Base-by-base conservation (phyloP, 2,113 vertebrate species). In the Nerophis ophidion region DNA sequence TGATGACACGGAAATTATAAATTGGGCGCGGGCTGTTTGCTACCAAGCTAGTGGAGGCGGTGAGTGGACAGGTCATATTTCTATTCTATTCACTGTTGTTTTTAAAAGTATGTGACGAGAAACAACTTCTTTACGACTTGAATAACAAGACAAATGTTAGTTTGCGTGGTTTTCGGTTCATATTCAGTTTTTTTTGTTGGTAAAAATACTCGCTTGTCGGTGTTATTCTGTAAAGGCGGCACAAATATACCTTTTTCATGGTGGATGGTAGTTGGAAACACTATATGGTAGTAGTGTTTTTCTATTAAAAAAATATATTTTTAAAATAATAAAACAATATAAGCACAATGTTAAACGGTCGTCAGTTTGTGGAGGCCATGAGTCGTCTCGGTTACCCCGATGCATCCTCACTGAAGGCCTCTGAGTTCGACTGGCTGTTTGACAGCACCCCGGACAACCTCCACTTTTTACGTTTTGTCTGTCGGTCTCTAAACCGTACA, bases 381-480 rank as follows among this genome's bases (percentile, higher is more conserved):
- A 87, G 84, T 66, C 91, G 84, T 71, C 87, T 95, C 42, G 87
- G 88, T 66, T 98, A 93, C 83, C 93, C 92, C 8, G 83, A 84
- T 45, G 88, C 89, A 1, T 75, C 86, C 40, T 68, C 65, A 5
- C 89, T 98, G 52, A 90, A 92, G 69, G 91, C 89, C 63, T 93
- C 92, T 5, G 94, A 97, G 76, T 98, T 98, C 70, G 96, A 99
- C 76, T 99, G 97, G 95, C 81, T 97, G 61, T 97, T 97, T 81
- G 94, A 97, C 45, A 90, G 93, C 4, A 74, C 84, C 14, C 86
- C 57, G 0, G 93, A 93, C 74, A 89, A 83, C 42, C 90, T 76
- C 53, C 74, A 89, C 1, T 93, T 98, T 72, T 65, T 98, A 75
- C 88, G 89, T 8, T 95, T 95, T 82, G 93, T 97, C 70, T 99